These are phyloP conservation scores for Drosophila helvetica DNA, from an alignment of 2,888 invertebrate genomes.

Conservation along the genomic window DNA sequence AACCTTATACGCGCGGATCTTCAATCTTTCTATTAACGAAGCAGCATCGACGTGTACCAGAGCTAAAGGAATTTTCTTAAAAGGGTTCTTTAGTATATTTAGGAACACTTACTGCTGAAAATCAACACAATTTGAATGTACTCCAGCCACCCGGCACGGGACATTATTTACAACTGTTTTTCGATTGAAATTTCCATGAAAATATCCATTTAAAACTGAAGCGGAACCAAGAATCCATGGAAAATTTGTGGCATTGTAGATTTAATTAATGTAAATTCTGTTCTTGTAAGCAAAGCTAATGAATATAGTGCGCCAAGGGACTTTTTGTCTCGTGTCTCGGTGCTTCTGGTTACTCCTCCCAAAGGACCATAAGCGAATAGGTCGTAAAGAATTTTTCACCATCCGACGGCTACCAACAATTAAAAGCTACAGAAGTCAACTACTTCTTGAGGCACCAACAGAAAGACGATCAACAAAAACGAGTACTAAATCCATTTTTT, in stretches of 20 bases:
- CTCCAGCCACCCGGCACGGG: neutral
- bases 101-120: neutral
- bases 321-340: too few species aligned
- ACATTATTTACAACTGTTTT: neutral
- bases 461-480: too few species aligned
- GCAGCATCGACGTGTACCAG: neutral
- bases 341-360: too few species aligned
- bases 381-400: too few species aligned
- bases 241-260: neutral
- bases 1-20: neutral
- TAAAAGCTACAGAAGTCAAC: too few species aligned
- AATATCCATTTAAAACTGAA: neutral
- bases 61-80: neutral
- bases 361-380: too few species aligned
- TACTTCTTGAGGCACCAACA: too few species aligned
- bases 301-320: neutral
- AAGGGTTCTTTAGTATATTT: neutral
- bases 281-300: neutral
- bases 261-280: neutral
- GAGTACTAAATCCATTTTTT: too few species aligned
- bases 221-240: neutral
- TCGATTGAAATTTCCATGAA: neutral
- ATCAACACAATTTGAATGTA: neutral
- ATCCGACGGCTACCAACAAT: too few species aligned
- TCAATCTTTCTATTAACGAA: fast-evolving